Base-by-base conservation (phyloP, 2,797 vertebrate species). In the Bucorvus abyssinicus region DNA sequence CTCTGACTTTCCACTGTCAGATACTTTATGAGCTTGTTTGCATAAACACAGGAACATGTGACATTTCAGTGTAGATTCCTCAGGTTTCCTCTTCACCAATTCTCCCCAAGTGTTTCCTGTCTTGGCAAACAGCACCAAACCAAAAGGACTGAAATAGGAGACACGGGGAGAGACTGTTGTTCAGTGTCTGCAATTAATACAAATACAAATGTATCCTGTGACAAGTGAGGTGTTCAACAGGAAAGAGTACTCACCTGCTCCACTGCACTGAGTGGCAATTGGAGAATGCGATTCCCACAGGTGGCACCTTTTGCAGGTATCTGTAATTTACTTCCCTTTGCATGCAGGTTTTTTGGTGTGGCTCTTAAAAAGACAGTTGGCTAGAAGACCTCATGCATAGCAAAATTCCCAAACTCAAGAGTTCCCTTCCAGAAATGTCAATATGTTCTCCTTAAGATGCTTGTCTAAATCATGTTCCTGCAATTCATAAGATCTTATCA, bases 401-500 rank as follows among this genome's bases (percentile, higher is more conserved):
- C 85, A 70, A 70, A 70, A 85, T 29, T 71, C 67, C 57, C 42
- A 80, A 82, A 90, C 52, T 22, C 50, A 87, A 18, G 26, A 38
- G 2, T 57, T 92, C 29, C 50, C 67, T 85, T 36, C 26, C 19
- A 45, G 88, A 96, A 94, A 92, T 89, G 82, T 77, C 42, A 63
- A 3, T 32, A 70, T 67, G 38, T 73, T 68, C 30, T 78, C 10
- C 30, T 49, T 47, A 92, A 70, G 36, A 87, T 84, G 80, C 56
- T 49, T 65, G 32, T 56, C 89, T 92, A 87, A 92, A 40, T 52
- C 40, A 53, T 40, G 69, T n/a, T 63, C 42, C 59, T 44, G 57
- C 56, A 29, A 84, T 88, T 95, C 87, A 91, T 87, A 93, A 93
- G 83, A 84, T 81, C 42, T 55, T 63, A 75, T 67, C 69, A 89